These are phyloP conservation scores for Pachyuromys duprasi DNA, from an alignment of 2,797 vertebrate genomes.

Conservation along the genomic window DNA sequence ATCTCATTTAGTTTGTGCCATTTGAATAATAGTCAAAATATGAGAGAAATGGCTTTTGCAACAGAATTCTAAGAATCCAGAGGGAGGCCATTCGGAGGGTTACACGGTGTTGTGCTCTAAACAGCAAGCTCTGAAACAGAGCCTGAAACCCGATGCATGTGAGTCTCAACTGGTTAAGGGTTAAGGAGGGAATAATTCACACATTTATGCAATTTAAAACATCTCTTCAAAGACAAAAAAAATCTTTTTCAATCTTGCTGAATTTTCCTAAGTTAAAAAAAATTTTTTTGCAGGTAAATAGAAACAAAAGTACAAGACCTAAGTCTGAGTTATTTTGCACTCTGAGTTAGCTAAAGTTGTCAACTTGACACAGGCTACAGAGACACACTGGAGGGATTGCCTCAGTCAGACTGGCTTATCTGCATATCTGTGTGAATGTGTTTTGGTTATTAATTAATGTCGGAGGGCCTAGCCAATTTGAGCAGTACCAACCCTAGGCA, in stretches of 20 bases:
- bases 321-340: not conserved
- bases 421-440: not conserved
- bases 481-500: not conserved
- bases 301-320: constrained; percentile 39
- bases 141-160: not conserved
- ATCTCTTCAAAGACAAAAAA: not conserved
- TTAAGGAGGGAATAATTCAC: not conserved
- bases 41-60: not conserved
- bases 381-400: not conserved
- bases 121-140: not conserved
- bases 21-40: not conserved
- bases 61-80: not conserved
- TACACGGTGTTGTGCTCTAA: not conserved
- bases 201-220: not conserved
- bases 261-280: not conserved
- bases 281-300: not conserved
- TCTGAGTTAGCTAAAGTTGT: not conserved
- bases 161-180: too few relatives aligned
- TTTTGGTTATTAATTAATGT: not conserved
- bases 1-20: not conserved
- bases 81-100: not conserved
- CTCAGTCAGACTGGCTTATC: not conserved
- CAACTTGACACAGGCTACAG: not conserved
- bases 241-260: not conserved
- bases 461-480: not conserved